Conservation (phyloP, 2,113 vertebrate genomes). For the Pachypanchax playfairii region DNA sequence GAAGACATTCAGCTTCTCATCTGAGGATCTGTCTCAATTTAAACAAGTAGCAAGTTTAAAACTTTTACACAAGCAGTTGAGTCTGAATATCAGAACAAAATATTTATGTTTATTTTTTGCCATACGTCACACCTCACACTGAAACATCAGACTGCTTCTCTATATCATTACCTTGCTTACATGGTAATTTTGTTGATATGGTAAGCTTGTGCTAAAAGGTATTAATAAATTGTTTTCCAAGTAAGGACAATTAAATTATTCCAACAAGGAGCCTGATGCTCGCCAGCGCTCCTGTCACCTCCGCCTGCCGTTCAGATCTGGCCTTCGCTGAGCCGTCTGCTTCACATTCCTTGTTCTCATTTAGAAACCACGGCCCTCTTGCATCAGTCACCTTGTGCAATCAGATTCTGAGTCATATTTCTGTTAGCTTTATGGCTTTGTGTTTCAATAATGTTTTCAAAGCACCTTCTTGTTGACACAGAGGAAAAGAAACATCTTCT, state of each 20-base stretch:
- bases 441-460: slow-evolving; percentile 67
- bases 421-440: slow-evolving; percentile 65
- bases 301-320: slow-evolving; percentile 1
- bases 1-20: too few species aligned
- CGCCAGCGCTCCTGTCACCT: background rate
- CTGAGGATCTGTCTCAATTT: too few species aligned
- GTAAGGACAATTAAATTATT: background rate
- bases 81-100: too few species aligned
- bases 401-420: slow-evolving; percentile 63
- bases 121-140: too few species aligned
- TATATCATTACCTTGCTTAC: too few species aligned
- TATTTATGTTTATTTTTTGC: too few species aligned
- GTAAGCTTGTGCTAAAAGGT: background rate
- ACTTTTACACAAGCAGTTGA: too few species aligned
- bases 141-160: too few species aligned
- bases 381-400: slow-evolving; percentile 65
- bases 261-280: background rate
- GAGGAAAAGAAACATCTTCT: slow-evolving; percentile 64
- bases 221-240: background rate
- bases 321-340: slow-evolving; percentile 21
- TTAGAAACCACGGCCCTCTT: slow-evolving; percentile 61
- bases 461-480: slow-evolving; percentile 67
- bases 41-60: too few species aligned
- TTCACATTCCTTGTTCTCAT: slow-evolving; percentile 49
- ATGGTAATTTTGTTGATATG: background rate